Conservation (phyloP, 2,888 invertebrate genomes). For the Hirtodrosophila duncani region DNA sequence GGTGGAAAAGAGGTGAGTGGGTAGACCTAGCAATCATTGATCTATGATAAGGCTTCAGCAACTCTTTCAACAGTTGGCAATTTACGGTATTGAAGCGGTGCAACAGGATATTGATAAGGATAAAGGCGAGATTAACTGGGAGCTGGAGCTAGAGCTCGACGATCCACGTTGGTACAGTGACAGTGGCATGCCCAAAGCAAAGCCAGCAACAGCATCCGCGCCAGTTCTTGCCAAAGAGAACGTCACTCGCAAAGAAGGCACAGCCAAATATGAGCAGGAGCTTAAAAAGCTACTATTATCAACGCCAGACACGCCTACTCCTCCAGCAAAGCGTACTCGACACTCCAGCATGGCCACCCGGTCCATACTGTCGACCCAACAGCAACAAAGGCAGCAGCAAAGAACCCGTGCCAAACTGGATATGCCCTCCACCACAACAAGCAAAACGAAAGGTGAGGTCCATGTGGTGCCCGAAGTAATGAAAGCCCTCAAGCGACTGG, state of each 20-base stretch:
- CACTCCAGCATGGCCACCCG: neutral
- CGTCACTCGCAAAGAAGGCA: constrained; percentile 3
- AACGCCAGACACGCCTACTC: neutral
- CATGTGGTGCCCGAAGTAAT: constrained; percentile 17
- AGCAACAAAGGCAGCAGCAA: neutral
- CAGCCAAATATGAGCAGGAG: neutral
- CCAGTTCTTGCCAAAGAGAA: constrained; percentile 67
- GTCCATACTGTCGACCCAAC: constrained; percentile 2
- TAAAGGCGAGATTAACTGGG: constrained; percentile 53
- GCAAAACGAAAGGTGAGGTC: constrained; percentile 13
- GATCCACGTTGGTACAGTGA: constrained; percentile 73
- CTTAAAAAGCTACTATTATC: neutral
- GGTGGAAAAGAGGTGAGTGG: constrained; percentile 57
- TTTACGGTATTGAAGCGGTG: constrained; percentile 64
- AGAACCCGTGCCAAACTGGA: constrained; percentile 1
- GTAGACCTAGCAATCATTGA: neutral
- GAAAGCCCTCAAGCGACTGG: constrained; percentile 16
- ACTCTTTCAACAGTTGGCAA: constrained; percentile 40
- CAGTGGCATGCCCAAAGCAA: constrained; percentile 19
- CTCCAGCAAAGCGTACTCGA: neutral
- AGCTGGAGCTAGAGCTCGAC: constrained; percentile 66
- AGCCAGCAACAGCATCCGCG: constrained; percentile 32
- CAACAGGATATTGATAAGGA: constrained; percentile 11
- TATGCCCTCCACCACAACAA: neutral
- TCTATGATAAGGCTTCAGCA: neutral